Base-by-base conservation (phyloP, 2,888 invertebrate species). In the Agonopterix arenella region DNA sequence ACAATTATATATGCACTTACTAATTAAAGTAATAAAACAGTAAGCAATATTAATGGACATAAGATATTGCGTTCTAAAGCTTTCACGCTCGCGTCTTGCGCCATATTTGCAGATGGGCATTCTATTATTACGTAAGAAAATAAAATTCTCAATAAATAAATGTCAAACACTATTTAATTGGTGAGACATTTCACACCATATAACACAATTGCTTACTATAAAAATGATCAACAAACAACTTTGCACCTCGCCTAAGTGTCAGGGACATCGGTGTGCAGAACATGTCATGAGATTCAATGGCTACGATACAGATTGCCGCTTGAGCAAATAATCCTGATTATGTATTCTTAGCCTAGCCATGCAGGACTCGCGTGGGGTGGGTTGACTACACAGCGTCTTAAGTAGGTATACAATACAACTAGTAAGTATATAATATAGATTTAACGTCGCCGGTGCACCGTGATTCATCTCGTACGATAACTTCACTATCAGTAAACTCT, bases 141-240 rank as follows among this genome's bases (percentile, higher is more conserved):
- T 88, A 88, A 88, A 88, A 85, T 85, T 88, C 75, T 88, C 85
- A 89, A 88, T 88, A 89, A 88, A 88, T 86, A 82, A 89, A 84
- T 84, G 85, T 84, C 84, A 81, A 85, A 85, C 84, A 81, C 84
- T 85, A 86, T 85, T 77, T 68, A 78, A 76, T 70, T 64, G 86
- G 85, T 82, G 88, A 77, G 81, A 81, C 80, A 80, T 77, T 76
- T 73, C 78, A 83, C 88, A 86, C 84, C 82, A 59, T 75, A 84
- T 88, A 89, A 89, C 85, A 85, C 85, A 88, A 86, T 84, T 76
- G 78, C 84, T 88, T 88, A 85, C 83, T 84, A 85, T 88, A 83
- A 84, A 85, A 85, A 86, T 83, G 73, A 85, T 86, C 78, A 88
- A 88, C 88, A 86, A 86, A 85, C 84, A 86, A 86, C 84, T 76